Base-by-base conservation (phyloP, 1,140 invertebrate species). In the Halesus radiatus region DNA sequence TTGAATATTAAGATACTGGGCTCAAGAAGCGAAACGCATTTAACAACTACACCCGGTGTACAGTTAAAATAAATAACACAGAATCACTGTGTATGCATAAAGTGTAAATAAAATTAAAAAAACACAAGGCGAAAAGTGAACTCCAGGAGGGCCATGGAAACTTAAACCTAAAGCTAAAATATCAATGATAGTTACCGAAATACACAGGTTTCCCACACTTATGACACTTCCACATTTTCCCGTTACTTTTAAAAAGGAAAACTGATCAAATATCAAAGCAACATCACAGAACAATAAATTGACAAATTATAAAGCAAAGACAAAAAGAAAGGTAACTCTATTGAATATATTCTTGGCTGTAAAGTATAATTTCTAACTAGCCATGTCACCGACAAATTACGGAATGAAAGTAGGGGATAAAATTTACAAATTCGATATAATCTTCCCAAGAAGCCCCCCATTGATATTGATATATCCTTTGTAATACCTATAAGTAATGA, bases 181-280 rank as follows among this genome's bases (percentile, higher is more conserved):
- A 64, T n/a, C 22, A 66, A 26, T 10, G 13, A 70, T 23, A 86
- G 89, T 90, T 88, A 96, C 95, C 95, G 86, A 96, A 96, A 90
- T 94, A 96, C 82, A 96, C 95, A 73, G 95, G 95, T 90, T 96
- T 96, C 83, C 93, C 93, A 88, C 95, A 96, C 88, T 95, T 95
- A 87, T 95, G 94, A 89, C 95, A 96, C 91, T 95, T 95, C 94
- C 94, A 95, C 95, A 96, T 96, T 78, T 78, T 70, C 53, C 58
- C 29, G 74, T 76, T 45, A 37, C 22, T 72, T 77, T 32, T 70
- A 37, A 66, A 66, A 20, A 72, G 26, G 20, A 78, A 78, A 78
- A 78, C 52, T 22, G 23, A 72, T 18, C 22, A n/a, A 78, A 54
- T 70, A 70, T 70, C 66, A 78, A 37, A 58, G 64, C 62, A 54